These are phyloP conservation scores for Phataginus tricuspis DNA, from an alignment of 2,797 vertebrate species.

Conservation along the genomic window DNA sequence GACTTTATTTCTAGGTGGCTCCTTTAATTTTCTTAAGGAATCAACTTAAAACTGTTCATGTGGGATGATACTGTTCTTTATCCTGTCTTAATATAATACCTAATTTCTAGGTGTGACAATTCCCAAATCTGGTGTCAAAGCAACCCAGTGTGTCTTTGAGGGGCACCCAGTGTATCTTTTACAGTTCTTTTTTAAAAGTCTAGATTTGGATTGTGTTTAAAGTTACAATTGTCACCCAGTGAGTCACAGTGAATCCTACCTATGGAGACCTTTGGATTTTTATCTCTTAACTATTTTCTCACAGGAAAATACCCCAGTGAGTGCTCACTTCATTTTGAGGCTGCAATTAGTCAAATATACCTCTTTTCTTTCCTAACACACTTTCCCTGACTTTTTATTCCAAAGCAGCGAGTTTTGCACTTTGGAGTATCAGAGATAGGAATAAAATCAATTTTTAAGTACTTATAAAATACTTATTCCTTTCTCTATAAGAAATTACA, in stretches of 20 bases:
- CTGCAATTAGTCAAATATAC: not conserved
- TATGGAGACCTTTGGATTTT: not conserved
- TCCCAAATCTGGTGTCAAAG: not conserved
- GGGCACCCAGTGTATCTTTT: no score
- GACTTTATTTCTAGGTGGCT: not conserved
- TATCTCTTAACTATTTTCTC: not conserved
- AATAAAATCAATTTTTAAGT: not conserved
- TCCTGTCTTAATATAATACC: not conserved
- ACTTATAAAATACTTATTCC: not conserved
- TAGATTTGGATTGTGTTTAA: not conserved
- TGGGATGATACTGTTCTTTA: not conserved
- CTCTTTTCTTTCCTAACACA: not conserved
- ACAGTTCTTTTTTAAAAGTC: not conserved
- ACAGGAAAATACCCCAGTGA: not conserved
- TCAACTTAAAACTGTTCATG: not conserved
- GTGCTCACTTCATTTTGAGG: conserved; percentile 2
- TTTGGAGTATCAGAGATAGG: not conserved
- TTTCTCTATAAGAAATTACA: not conserved
- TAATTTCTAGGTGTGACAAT: not conserved
- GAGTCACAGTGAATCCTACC: not conserved
- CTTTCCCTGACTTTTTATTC: conserved; percentile 19
- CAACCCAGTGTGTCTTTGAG: not conserved
- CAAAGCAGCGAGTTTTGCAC: not conserved
- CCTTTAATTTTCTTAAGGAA: conserved; percentile 16
- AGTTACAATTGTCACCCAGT: not conserved